phyloP scores from a whole-genome alignment of 2,888 invertebrate species.

The Eristalis pertinax region DNA sequence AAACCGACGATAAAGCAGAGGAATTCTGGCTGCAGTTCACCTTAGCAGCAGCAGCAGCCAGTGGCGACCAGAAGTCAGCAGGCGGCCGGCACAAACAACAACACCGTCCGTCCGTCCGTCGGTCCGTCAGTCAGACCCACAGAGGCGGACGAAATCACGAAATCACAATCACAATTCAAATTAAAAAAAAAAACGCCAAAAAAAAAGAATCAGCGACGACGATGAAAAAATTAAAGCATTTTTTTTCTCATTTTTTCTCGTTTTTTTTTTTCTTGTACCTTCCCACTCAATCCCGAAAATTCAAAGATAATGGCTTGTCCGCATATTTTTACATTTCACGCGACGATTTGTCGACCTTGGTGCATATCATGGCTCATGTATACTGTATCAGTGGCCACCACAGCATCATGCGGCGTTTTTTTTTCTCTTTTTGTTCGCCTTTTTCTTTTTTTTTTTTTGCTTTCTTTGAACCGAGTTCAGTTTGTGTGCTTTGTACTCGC shows the following conservation, averaged over 20 bases:
- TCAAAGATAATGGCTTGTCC: neutral
- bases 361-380: neutral
- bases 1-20: neutral
- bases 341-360: neutral
- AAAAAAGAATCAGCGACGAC: too few relatives aligned
- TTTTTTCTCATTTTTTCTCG: too few relatives aligned
- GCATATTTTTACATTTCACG: neutral
- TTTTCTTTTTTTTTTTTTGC: neutral
- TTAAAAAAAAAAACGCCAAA: neutral
- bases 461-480: neutral
- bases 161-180: neutral
- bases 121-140: neutral
- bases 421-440: neutral
- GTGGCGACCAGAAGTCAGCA: neutral
- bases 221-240: too few relatives aligned
- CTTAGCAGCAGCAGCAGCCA: neutral
- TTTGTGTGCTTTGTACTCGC: neutral
- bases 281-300: slow-evolving; percentile 1
- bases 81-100: neutral
- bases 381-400: neutral
- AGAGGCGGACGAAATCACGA: neutral
- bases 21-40: neutral
- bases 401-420: neutral
- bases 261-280: neutral
- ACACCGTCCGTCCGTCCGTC: neutral